Conservation (phyloP, 2,888 invertebrate genomes). For the Cheilosia vernalis region DNA sequence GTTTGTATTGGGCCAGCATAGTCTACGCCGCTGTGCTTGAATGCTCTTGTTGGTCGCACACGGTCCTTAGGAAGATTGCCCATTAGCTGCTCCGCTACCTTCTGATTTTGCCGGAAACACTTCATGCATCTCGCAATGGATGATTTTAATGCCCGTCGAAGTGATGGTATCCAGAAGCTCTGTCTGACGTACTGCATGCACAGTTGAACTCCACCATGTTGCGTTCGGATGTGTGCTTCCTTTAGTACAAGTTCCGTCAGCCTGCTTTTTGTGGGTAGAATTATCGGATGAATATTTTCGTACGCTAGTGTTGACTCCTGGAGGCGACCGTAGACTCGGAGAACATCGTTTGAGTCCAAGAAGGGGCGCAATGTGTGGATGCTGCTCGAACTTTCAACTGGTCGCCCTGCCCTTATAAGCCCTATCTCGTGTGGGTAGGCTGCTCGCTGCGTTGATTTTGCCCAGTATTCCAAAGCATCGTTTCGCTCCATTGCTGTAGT, state of each 20-base stretch:
- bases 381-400: constrained; percentile 9
- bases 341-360: no score
- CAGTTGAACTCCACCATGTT: constrained; percentile 20
- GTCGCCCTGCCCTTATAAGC: background rate
- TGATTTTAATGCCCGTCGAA: no score
- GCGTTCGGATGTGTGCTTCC: constrained; percentile 19
- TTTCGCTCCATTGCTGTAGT: constrained; percentile 2
- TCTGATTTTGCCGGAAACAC: no score
- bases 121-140: no score
- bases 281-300: constrained; percentile 14
- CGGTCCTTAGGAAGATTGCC: no score
- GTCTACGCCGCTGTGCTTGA: no score
- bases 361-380: constrained; percentile 3
- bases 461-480: constrained; percentile 5
- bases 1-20: no score
- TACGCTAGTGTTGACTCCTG: constrained; percentile 7
- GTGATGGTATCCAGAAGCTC: constrained; percentile 11
- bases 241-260: constrained; percentile 14
- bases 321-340: background rate
- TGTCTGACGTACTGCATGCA: constrained; percentile 33
- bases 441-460: constrained; percentile 1
- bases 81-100: no score
- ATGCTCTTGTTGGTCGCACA: no score
- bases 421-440: constrained; percentile 1
- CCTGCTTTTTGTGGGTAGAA: constrained; percentile 20